phyloP scores from a whole-genome alignment of 2,797 vertebrate genomes.

The Sciurus vulgaris region DNA sequence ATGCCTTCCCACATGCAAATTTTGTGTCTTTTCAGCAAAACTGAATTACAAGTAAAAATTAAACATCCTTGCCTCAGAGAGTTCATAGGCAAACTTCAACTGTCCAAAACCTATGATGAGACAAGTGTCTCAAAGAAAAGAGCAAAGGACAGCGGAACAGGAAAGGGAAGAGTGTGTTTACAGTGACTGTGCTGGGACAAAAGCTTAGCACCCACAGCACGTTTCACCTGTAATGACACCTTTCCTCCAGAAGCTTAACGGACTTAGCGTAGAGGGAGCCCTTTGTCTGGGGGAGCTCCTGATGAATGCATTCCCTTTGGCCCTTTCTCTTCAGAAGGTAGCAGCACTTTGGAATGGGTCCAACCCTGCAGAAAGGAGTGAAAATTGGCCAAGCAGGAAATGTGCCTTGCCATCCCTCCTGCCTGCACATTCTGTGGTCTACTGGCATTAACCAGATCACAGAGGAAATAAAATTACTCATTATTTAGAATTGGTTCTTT shows the following conservation, averaged over 20 bases:
- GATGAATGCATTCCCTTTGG: background rate
- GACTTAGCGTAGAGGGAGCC: background rate
- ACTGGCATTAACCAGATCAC: background rate
- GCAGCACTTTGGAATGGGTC: slow-evolving; percentile 33
- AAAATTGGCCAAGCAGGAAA: slow-evolving; percentile 45
- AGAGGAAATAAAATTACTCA: slow-evolving; percentile 26
- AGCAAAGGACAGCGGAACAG: background rate
- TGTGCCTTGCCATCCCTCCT: background rate
- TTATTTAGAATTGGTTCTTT: slow-evolving; percentile 40
- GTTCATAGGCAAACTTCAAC: background rate
- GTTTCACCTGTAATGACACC: slow-evolving; percentile 30
- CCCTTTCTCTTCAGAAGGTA: background rate
- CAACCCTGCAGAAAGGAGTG: slow-evolving; percentile 28
- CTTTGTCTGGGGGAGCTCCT: background rate
- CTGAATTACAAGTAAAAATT: background rate
- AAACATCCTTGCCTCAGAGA: background rate
- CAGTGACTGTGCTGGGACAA: background rate
- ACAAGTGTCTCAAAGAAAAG: background rate
- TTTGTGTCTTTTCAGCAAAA: slow-evolving; percentile 30
- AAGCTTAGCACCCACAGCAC: background rate
- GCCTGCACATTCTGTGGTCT: background rate
- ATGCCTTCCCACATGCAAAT: background rate
- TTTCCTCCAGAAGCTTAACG: slow-evolving; percentile 49
- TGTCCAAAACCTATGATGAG: background rate
- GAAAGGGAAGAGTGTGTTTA: background rate